Conservation (phyloP, 2,888 invertebrate genomes). For the Megastigmus dorsalis region DNA sequence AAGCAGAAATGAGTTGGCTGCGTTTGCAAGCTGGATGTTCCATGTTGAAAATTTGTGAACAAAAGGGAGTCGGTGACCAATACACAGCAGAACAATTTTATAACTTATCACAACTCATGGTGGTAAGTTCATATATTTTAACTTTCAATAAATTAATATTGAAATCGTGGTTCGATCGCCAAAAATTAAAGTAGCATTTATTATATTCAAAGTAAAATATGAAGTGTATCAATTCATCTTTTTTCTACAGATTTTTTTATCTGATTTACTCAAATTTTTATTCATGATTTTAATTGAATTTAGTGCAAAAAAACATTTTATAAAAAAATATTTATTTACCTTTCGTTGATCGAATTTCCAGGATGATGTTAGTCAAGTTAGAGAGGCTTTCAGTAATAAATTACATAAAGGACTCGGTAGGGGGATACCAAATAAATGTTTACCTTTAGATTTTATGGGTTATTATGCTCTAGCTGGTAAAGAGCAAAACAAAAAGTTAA, state of each 20-base stretch:
- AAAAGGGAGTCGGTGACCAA: conserved; percentile 96
- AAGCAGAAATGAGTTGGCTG: conserved; percentile 94
- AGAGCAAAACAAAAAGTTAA: conserved; percentile 88
- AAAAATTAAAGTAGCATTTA: no score
- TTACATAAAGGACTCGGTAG: conserved; percentile 91
- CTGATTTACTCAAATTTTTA: no score
- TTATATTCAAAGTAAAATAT: no score
- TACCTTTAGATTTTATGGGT: conserved; percentile 97
- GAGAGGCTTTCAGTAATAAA: conserved; percentile 92
- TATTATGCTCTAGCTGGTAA: conserved; percentile 93
- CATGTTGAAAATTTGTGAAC: conserved; percentile 97
- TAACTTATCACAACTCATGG: conserved; percentile 92
- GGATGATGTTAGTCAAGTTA: conserved; percentile 90
- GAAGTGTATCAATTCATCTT: background rate
- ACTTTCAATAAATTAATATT: background rate
- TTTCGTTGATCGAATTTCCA: conserved; percentile 65
- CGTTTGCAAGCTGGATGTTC: conserved; percentile 94
- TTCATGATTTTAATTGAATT: no score
- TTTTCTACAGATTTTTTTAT: background rate
- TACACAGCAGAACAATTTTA: conserved; percentile 96
- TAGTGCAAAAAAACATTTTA: background rate
- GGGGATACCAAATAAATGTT: conserved; percentile 90
- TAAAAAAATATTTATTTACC: background rate
- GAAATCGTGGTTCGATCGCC: no score
- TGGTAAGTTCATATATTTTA: conserved; percentile 76